Conservation (phyloP, 2,113 vertebrate genomes). For the Turnix velox region DNA sequence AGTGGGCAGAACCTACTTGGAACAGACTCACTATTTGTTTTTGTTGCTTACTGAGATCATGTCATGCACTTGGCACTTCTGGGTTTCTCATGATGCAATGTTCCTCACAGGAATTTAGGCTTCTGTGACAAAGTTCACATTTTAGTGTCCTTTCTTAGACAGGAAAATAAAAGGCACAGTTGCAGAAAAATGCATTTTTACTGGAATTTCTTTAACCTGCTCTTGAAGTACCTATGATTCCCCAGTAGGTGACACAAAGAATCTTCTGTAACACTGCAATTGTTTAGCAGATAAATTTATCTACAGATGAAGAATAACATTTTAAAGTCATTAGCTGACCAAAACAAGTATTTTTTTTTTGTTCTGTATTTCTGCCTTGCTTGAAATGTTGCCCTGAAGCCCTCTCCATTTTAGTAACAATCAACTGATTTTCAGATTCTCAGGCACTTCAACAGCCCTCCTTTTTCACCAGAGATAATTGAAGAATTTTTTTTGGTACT, state of each 20-base stretch:
- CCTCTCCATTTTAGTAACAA: background rate
- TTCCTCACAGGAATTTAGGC: background rate
- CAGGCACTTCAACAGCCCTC: background rate
- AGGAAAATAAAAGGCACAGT: background rate
- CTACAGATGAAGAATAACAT: background rate
- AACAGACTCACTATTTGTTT: background rate
- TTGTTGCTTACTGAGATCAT: background rate
- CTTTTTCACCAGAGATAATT: background rate
- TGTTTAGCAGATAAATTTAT: background rate
- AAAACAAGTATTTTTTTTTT: background rate
- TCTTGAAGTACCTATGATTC: background rate
- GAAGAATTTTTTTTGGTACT: background rate
- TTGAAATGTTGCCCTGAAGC: background rate
- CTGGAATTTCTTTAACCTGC: background rate
- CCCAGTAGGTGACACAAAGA: background rate
- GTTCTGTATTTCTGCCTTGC: background rate
- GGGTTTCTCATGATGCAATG: background rate
- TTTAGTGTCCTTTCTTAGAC: background rate
- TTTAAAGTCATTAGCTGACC: background rate
- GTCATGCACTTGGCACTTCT: background rate
- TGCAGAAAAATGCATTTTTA: background rate
- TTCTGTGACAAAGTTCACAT: background rate
- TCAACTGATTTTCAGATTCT: background rate
- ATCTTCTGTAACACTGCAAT: background rate
- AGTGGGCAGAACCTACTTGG: rapidly evolving